Base-by-base conservation (phyloP, 2,113 vertebrate genomes). In the Ciconia maguari region DNA sequence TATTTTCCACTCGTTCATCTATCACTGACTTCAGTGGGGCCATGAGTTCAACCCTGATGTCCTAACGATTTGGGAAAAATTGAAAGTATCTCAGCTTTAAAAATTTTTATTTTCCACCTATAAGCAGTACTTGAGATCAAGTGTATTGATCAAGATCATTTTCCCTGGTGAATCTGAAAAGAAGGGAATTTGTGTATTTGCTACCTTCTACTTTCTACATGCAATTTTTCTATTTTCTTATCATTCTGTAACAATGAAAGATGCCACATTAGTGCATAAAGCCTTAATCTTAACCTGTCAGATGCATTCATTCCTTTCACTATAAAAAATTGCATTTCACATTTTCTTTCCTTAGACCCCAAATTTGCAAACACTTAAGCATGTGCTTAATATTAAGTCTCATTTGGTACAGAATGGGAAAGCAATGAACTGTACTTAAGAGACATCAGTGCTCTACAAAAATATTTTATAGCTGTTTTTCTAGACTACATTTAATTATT, bases 211-310 rank as follows among this genome's bases (percentile, higher is more conserved):
- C 77, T 80, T 97, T 95, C 76, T 91, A 48, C 44, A 9, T 48
- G 92, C 82, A 95, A 97, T 97, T 97, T 96, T 96, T 97, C 93
- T 97, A 96, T 96, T 97, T 97, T 97, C 91, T 95, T 97, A 96
- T 96, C 96, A 95, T 94, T 88, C 89, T 89, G 42, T 80, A 95
- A 93, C 95, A 96, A 95, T 95, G 95, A 97, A 92, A 94, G 88
- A 91, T 91, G 92, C 90, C 92, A 94, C 94, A 90, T 96, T 94
- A 92, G 80, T 94, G 88, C 94, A 94, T 26, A 87, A 61, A 95
- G 69, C 90, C 68, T 95, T 97, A 96, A 96, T 94, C 90, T 97
- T 96, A 97, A 83, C 94, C 90, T 97, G 89, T 88, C 96, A 94
- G 71, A 92, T 72, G 60, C 82, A 90, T 97, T 88, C 93, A 74